Evolutionary conservation across 2,797 vertebrate genomes (phyloP).

Genomic region (Agapornis canus): DNA sequence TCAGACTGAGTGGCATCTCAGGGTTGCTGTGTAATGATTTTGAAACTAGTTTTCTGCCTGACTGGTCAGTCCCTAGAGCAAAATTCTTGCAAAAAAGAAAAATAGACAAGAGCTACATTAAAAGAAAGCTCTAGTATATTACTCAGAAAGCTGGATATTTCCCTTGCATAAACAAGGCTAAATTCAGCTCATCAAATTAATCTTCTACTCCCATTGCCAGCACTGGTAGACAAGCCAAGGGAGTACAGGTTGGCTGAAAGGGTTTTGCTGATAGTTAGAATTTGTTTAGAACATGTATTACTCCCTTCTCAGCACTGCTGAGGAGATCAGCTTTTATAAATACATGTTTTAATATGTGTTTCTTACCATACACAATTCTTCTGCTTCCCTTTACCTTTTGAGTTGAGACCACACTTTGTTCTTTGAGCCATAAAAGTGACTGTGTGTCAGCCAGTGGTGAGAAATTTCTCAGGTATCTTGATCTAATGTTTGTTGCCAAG

Average conservation of each 20-base stretch:
- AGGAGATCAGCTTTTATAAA: not conserved
- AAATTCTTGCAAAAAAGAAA: slow-evolving; percentile 64
- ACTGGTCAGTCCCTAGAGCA: slow-evolving; percentile 61
- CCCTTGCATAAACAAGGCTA: not conserved
- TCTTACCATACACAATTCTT: not conserved
- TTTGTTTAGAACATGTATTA: not conserved
- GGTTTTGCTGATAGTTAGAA: not conserved
- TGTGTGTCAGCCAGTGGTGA: fast-evolving
- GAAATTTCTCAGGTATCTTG: not conserved
- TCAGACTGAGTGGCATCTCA: slow-evolving; percentile 1
- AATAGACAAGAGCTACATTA: slow-evolving; percentile 19
- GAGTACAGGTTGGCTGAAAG: not conserved
- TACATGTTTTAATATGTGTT: not conserved
- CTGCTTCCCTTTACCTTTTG: not conserved
- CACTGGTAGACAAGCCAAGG: not conserved
- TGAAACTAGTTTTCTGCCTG: slow-evolving; percentile 75
- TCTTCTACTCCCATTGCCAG: not conserved
- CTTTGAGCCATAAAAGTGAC: not conserved
- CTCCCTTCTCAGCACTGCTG: not conserved
- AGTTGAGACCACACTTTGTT: not conserved
- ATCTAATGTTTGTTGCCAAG: not conserved
- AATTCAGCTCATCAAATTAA: not conserved
- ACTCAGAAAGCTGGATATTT: not conserved
- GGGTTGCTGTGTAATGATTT: slow-evolving; percentile 54
- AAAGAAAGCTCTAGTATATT: slow-evolving; percentile 13